A percentile compares a stretch with the other conserved stretches of the same genome.
Evolutionary conservation across 2,888 invertebrate genomes (phyloP).

Genomic region (Cephus pulcher): DNA sequence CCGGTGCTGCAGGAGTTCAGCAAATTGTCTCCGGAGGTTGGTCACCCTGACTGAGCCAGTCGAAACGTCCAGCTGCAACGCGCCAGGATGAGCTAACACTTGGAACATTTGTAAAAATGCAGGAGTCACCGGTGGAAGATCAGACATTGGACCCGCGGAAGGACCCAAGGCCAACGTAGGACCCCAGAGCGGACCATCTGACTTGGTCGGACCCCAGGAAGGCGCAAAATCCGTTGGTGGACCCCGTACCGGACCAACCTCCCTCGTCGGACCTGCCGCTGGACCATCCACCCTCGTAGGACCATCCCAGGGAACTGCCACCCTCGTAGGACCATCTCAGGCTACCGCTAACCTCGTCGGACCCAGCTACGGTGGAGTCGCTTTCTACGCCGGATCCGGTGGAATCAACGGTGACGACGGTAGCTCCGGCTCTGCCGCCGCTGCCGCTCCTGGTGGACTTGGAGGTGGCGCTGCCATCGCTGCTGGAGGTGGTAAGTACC

Average conservation of each 20-base stretch:
- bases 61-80: background rate
- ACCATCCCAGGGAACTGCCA: conserved; percentile 62
- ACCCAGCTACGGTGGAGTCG: conserved; percentile 64
- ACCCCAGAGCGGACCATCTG: conserved; percentile 64
- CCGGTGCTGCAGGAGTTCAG: conserved; percentile 64
- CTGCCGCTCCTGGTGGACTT: conserved; percentile 57
- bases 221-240: conserved; percentile 63
- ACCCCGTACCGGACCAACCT: conserved; percentile 64
- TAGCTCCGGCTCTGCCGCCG: conserved; percentile 63
- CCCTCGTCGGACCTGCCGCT: conserved; percentile 62
- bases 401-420: conserved; percentile 66
- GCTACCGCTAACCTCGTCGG: conserved; percentile 64
- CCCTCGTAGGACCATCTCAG: conserved; percentile 63
- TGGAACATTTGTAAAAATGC: background rate
- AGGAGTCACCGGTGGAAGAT: conserved; percentile 63
- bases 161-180: conserved; percentile 66
- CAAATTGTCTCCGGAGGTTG: conserved; percentile 64
- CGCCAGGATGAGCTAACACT: too few species aligned
- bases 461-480: conserved; percentile 14
- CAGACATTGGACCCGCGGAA: conserved; percentile 65
- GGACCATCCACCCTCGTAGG: conserved; percentile 63
- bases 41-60: conserved; percentile 28
- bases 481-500: background rate
- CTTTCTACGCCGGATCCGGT: conserved; percentile 62
- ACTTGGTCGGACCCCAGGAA: conserved; percentile 64